Base-by-base conservation (phyloP, 37 sponge, comb jelly and placozoan genomes). In the Cliona cf. orientalis region DNA sequence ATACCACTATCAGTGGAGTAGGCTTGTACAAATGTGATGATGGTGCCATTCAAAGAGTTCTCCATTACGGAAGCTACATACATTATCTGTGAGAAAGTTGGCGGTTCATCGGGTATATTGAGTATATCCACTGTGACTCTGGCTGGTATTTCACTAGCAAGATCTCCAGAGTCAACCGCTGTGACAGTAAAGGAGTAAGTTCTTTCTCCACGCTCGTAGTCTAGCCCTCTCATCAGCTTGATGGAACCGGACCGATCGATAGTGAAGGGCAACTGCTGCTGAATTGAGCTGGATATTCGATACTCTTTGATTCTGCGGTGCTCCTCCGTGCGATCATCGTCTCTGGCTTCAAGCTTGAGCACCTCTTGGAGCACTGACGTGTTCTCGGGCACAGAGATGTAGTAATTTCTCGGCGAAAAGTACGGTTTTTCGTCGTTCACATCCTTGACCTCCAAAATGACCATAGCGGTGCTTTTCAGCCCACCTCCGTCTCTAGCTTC, bases 341-440 rank as follows among this genome's bases (percentile, higher is more conserved):
- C 90, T 9, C 22, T 46, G 6, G 84, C 84, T 17, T 34, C 17
- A 4, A 89, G 32, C 31, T 44, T 46, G 31, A 89, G 22, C 38
- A 89, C 46, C 2, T 43, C 38, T 2, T 43, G 31, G 35, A 67
- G 12, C 2, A 81, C 35, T 1, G 87, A 25, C 2, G 41, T 17
- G 55, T 86, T 58, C 58, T 91, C 92, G 36, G 62, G 31, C 14
- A 91, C 66, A 33, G 66, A 60, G 43, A 41, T 59, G 21, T 46
- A 42, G 40, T 87, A 82, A 17, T 34, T 45, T 19, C 38, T 28
- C 0, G 42, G 46, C 0, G 32, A 34, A 36, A 91, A 86, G 34
- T 44, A 36, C n/a, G 92, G 92, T 17, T 29, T 23, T 29, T 86
- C 44, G 61, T 91, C 92, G 55, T 91, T 91, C 25, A 46, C 66